Percentiles rank a stretch among this genome's conserved stretches.
Evolutionary conservation across 2,888 invertebrate genomes (phyloP).

Genomic region (Idaea dimidiata): DNA sequence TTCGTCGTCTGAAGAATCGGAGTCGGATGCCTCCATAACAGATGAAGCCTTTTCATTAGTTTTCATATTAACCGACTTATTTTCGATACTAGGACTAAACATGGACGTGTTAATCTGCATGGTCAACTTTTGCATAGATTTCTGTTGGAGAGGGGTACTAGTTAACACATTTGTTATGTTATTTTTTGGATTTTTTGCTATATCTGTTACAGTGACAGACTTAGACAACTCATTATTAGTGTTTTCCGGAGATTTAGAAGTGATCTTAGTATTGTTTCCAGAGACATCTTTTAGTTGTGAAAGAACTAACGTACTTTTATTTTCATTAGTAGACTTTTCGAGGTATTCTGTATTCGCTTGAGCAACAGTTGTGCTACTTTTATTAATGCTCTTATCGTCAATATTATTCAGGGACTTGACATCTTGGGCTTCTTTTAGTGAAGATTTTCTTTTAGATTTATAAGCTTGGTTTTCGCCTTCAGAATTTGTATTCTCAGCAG

Average conservation of each 20-base stretch:
- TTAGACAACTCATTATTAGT: slow-evolving; percentile 43
- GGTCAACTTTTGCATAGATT: slow-evolving; percentile 44
- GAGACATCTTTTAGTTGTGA: slow-evolving; percentile 61
- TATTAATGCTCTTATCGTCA: slow-evolving; percentile 19
- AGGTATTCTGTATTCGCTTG: slow-evolving; percentile 34
- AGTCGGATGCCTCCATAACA: neutral
- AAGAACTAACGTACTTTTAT: slow-evolving; percentile 58
- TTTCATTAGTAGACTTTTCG: slow-evolving; percentile 45
- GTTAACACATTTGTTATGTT: slow-evolving; percentile 53
- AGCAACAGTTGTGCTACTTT: slow-evolving; percentile 36
- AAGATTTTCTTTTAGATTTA: slow-evolving; percentile 28
- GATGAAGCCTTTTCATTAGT: slow-evolving; percentile 13
- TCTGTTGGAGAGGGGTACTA: slow-evolving; percentile 66
- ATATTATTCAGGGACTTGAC: neutral
- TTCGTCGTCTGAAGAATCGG: slow-evolving; percentile 33
- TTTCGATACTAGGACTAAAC: slow-evolving; percentile 40
- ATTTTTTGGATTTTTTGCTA: slow-evolving; percentile 33
- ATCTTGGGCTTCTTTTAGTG: slow-evolving; percentile 3
- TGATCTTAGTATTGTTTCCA: slow-evolving; percentile 37
- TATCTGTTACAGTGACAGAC: slow-evolving; percentile 39
- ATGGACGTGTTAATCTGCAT: slow-evolving; percentile 56
- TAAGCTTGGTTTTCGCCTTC: slow-evolving; percentile 16
- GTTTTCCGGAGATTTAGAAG: slow-evolving; percentile 38
- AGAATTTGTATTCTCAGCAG: slow-evolving; percentile 11
- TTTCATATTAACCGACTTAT: slow-evolving; percentile 22